Evolutionary conservation across 2,113 vertebrate genomes (phyloP).

Genomic region (Brachyhypopomus gauderio): DNA sequence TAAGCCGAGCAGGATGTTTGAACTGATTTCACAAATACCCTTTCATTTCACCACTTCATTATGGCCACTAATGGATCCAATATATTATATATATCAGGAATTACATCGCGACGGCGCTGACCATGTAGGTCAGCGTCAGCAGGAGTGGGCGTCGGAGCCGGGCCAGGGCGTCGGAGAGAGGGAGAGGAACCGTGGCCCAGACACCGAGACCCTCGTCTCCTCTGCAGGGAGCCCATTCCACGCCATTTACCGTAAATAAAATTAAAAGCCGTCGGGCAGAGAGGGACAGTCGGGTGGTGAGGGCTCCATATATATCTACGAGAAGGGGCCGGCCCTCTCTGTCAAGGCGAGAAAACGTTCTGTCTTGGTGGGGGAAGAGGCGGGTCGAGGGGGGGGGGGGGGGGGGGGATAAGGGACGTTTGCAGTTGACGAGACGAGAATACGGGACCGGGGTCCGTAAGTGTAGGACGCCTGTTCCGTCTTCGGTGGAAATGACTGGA

Average conservation of each 20-base stretch:
- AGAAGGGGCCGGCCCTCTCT: constrained; percentile 15
- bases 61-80: constrained; percentile 99
- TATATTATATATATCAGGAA: constrained; percentile 99
- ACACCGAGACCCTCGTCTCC: constrained; percentile 63
- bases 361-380: constrained; percentile 25
- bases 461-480: neutral
- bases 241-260: constrained; percentile 73
- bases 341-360: constrained; percentile 60
- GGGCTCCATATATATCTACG: constrained; percentile 64
- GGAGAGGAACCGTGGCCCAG: constrained; percentile 73
- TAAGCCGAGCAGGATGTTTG: constrained; percentile 99
- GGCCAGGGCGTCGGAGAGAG: constrained; percentile 69
- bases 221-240: constrained; percentile 79
- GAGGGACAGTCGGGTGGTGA: constrained; percentile 56
- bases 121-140: constrained; percentile 99
- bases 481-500: neutral
- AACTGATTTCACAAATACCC: constrained; percentile 99
- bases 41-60: constrained; percentile 99
- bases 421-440: constrained; percentile 47
- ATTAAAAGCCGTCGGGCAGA: constrained; percentile 33
- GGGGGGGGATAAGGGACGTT: constrained; percentile 19
- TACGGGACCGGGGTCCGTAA: neutral
- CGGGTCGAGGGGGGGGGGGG: too few species aligned
- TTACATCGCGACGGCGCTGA: constrained; percentile 99
- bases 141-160: constrained; percentile 79